A percentile compares a stretch with the other conserved stretches of the same genome.
phyloP scores from a whole-genome alignment of 2,113 vertebrate species.

The Eulemur macaco region DNA sequence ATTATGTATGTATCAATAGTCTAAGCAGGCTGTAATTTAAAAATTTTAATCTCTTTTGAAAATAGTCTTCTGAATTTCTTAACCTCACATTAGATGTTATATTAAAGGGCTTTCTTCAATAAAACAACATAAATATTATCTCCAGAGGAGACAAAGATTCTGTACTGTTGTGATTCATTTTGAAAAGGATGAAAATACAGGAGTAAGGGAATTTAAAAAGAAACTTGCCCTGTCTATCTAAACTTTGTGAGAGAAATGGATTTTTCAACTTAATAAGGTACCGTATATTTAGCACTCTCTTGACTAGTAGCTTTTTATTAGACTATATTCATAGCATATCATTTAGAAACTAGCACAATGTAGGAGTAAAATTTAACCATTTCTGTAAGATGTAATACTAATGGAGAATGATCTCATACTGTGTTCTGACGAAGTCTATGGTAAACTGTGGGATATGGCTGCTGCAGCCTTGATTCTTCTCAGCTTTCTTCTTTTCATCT shows the following conservation, averaged over 20 bases:
- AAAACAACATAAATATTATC: slow-evolving; percentile 19
- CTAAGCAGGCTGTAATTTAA: slow-evolving; percentile 56
- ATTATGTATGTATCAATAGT: slow-evolving; percentile 35
- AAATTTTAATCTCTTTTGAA: slow-evolving; percentile 21
- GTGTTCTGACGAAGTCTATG: neutral
- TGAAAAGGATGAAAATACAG: slow-evolving; percentile 24
- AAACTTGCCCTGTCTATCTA: neutral
- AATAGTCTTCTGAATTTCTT: neutral
- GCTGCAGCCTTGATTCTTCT: neutral
- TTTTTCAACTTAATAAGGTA: slow-evolving; percentile 45
- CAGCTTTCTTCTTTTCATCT: neutral
- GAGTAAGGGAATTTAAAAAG: slow-evolving; percentile 15
- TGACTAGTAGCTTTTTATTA: slow-evolving; percentile 25
- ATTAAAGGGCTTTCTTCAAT: slow-evolving; percentile 52
- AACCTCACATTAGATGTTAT: neutral
- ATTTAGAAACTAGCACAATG: slow-evolving; percentile 29
- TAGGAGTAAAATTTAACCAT: neutral
- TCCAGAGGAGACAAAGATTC: neutral
- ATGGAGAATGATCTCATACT: neutral
- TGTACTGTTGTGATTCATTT: slow-evolving; percentile 16
- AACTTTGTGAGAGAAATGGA: slow-evolving; percentile 39
- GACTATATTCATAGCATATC: slow-evolving; percentile 16
- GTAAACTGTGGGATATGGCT: neutral
- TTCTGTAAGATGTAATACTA: neutral
- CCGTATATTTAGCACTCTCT: slow-evolving; percentile 10